These are phyloP conservation scores for Ormyrus thymus DNA, from an alignment of 2,888 invertebrate genomes.

Conservation along the genomic window DNA sequence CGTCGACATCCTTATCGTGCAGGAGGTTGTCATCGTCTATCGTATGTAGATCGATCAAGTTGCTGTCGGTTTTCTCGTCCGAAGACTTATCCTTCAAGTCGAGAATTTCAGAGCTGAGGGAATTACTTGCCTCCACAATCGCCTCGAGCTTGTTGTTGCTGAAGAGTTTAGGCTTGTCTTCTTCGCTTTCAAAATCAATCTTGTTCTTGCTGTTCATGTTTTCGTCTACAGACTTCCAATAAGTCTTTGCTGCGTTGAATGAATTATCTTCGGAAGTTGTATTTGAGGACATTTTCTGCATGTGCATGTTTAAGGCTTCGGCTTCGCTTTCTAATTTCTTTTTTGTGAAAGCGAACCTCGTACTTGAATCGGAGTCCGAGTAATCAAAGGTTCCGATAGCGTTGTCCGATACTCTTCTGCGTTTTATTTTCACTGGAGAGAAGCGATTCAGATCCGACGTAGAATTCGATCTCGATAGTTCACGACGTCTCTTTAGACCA, in stretches of 20 bases:
- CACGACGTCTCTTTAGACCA: conserved; percentile 59
- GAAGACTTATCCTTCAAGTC: not conserved
- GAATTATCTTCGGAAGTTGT: not conserved
- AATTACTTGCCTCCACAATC: conserved; percentile 35
- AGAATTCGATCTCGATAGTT: conserved; percentile 62
- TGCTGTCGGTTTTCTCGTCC: conserved; percentile 2
- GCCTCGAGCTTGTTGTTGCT: conserved; percentile 37
- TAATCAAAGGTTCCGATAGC: conserved; percentile 29
- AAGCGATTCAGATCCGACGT: conserved; percentile 59
- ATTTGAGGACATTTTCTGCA: conserved; percentile 10
- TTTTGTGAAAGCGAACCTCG: conserved; percentile 37
- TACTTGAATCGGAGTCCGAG: conserved; percentile 41
- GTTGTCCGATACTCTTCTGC: conserved; percentile 48
- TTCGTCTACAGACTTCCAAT: conserved; percentile 56
- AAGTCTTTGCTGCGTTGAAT: conserved; percentile 27
- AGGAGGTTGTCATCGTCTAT: conserved; percentile 20
- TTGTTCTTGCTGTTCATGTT: conserved; percentile 60
- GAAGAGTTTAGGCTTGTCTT: not conserved
- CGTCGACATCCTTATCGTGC: conserved; percentile 49
- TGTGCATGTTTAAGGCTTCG: not conserved
- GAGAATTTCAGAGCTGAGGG: conserved; percentile 19
- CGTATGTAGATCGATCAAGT: not conserved
- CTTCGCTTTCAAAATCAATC: conserved; percentile 43
- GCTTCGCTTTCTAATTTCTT: conserved; percentile 8
- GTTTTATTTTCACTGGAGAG: conserved; percentile 50